phyloP scores from a whole-genome alignment of 2,797 vertebrate species.

The Spea hammondii region DNA sequence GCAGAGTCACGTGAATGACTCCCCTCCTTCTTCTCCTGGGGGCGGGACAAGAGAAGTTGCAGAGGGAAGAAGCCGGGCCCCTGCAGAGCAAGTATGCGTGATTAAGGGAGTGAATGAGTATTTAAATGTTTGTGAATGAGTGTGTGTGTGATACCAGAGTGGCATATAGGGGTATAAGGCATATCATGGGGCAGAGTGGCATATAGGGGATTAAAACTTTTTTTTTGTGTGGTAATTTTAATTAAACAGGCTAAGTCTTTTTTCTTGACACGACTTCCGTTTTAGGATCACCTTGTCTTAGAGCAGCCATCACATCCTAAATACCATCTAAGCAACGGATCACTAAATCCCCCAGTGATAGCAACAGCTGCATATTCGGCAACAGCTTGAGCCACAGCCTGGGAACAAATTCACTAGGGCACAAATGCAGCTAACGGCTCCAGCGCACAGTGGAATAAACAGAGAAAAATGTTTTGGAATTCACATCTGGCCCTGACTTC shows the following conservation, averaged over 20 bases:
- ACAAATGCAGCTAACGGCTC: neutral
- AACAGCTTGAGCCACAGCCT: slow-evolving; percentile 23
- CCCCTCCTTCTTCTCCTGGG: too few species aligned
- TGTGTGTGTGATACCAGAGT: too few species aligned
- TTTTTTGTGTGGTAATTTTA: neutral
- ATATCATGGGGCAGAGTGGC: too few species aligned
- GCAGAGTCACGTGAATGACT: too few species aligned
- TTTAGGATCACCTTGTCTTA: neutral
- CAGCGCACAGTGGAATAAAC: slow-evolving; percentile 20
- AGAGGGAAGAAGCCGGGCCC: too few species aligned
- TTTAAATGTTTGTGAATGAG: too few species aligned
- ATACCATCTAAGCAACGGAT: slow-evolving; percentile 11
- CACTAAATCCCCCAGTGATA: slow-evolving; percentile 12
- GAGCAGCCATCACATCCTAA: neutral
- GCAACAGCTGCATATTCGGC: slow-evolving; percentile 42
- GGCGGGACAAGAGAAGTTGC: too few species aligned
- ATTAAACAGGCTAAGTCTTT: neutral
- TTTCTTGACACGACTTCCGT: neutral
- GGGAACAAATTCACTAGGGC: slow-evolving; percentile 29
- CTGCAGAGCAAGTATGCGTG: too few species aligned
- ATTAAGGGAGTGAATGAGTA: too few species aligned
- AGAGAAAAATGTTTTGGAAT: slow-evolving; percentile 36
- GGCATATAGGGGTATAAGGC: too few species aligned
- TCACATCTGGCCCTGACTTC: slow-evolving; percentile 37
- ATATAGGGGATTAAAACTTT: too few species aligned